A percentile compares a stretch with the other conserved stretches of the same genome.
Conservation (phyloP, 2,888 invertebrate species). For the Eupithecia exiguata region DNA sequence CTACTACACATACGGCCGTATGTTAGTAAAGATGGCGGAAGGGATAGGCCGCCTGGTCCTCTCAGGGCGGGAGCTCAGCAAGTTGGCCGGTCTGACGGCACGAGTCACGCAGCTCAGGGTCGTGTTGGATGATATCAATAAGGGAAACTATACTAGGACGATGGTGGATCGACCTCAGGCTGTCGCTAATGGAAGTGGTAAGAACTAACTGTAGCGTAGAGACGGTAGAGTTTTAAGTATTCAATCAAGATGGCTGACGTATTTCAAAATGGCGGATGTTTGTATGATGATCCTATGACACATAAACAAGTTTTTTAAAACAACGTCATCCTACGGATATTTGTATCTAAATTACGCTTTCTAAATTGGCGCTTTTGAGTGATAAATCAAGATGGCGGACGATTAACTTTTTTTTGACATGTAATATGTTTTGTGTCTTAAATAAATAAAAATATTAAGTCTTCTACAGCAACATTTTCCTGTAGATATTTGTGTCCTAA, state of each 20-base stretch:
- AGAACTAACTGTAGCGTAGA: constrained; percentile 16
- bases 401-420: too few relatives aligned
- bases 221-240: background rate
- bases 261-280: background rate
- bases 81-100: constrained; percentile 96
- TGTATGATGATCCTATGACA: background rate
- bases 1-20: constrained; percentile 98
- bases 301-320: too few relatives aligned
- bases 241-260: background rate
- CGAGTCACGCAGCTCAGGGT: constrained; percentile 94
- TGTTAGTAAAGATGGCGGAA: constrained; percentile 98
- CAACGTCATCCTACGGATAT: too few relatives aligned
- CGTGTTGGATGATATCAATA: constrained; percentile 92
- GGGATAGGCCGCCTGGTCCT: constrained; percentile 97
- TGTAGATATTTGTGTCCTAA: too few relatives aligned
- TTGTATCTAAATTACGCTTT: too few relatives aligned
- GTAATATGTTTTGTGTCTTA: too few relatives aligned
- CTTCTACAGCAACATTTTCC: too few relatives aligned
- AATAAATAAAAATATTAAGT: too few relatives aligned
- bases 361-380: too few relatives aligned
- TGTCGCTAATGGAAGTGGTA: constrained; percentile 55
- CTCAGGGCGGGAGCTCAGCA: constrained; percentile 97
- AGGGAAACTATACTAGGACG: constrained; percentile 87
- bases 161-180: constrained; percentile 72
- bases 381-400: too few relatives aligned